Conservation (phyloP, 2,113 vertebrate species). For the Crotalus helleri region DNA sequence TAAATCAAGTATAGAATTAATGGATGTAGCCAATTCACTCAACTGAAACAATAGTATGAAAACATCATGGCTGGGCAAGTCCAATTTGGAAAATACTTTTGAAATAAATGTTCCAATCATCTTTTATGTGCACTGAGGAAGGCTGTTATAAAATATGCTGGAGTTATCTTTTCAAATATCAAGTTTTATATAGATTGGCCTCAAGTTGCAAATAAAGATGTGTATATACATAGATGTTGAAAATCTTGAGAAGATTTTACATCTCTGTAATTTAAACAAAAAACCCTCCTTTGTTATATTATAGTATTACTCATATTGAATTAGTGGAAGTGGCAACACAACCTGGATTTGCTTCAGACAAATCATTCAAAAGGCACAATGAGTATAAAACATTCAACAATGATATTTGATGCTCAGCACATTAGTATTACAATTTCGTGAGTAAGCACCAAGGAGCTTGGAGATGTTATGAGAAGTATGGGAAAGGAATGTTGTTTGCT, state of each 20-base stretch:
- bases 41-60: neutral
- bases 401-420: neutral
- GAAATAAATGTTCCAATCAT: neutral
- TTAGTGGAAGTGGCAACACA: neutral
- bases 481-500: slow-evolving; percentile 5
- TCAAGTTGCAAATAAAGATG: neutral
- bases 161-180: neutral
- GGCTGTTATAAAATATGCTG: neutral
- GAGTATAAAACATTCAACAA: neutral
- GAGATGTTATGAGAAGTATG: neutral
- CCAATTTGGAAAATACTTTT: neutral
- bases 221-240: neutral
- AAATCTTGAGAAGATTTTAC: slow-evolving; percentile 7
- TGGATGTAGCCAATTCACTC: neutral
- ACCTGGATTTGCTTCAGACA: neutral
- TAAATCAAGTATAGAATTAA: neutral
- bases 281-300: neutral
- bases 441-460: neutral
- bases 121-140: neutral
- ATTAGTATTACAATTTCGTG: neutral
- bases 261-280: neutral
- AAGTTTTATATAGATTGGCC: neutral
- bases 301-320: neutral
- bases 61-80: neutral
- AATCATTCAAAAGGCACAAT: neutral